Evolutionary conservation across 2,888 invertebrate species (phyloP).

Genomic region (Sisyra nigra): DNA sequence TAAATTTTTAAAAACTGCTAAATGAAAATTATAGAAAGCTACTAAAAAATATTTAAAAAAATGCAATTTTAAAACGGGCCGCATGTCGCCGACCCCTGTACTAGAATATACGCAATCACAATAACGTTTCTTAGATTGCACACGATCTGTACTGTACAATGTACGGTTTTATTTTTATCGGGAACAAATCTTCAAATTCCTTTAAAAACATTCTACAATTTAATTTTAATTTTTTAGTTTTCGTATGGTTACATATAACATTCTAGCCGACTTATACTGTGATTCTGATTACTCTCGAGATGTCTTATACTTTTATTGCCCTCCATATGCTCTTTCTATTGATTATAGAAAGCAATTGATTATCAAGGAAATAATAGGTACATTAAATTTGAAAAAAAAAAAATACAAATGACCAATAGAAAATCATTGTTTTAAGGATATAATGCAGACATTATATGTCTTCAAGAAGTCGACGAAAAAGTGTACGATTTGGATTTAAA

Average conservation of each 20-base stretch:
- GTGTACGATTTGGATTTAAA: constrained; percentile 51
- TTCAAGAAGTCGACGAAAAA: constrained; percentile 85
- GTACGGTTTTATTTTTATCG: no score
- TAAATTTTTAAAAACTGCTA: no score
- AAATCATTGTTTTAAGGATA: constrained; percentile 42
- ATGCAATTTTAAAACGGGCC: no score
- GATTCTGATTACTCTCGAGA: constrained; percentile 57
- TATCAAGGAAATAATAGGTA: constrained; percentile 60
- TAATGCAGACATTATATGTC: constrained; percentile 75
- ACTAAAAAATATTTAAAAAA: no score
- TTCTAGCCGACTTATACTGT: constrained; percentile 75
- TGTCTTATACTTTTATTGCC: constrained; percentile 64
- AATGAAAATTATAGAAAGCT: no score
- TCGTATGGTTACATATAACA: constrained; percentile 70
- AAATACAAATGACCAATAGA: not conserved
- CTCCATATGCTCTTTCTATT: constrained; percentile 55
- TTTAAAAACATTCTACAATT: constrained; percentile 7
- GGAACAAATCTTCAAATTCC: no score
- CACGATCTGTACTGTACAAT: no score
- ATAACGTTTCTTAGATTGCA: no score
- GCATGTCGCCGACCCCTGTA: no score
- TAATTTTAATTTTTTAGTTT: constrained; percentile 32
- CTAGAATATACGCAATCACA: no score
- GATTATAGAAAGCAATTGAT: constrained; percentile 75
- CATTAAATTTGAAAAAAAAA: constrained; percentile 11